Evolutionary conservation across 2,888 invertebrate species (phyloP).

Genomic region (Troglohyphantes excavatus): DNA sequence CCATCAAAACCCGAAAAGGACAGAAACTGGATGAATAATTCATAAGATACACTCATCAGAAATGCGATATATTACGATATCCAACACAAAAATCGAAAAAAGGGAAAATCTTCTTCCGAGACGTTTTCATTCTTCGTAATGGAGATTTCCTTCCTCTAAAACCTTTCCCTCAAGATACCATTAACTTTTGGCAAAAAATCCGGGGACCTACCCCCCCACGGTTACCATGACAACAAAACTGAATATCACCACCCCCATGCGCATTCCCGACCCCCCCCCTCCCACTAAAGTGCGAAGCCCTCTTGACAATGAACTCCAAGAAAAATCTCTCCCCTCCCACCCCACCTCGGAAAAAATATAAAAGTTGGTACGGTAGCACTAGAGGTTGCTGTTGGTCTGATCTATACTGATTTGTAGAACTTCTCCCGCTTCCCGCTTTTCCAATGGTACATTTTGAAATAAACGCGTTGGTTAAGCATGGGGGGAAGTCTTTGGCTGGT

Average conservation of each 20-base stretch:
- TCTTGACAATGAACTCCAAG: constrained; percentile 47
- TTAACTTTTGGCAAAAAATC: constrained; percentile 41
- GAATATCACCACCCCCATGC: constrained; percentile 21
- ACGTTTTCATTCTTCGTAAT: constrained; percentile 42
- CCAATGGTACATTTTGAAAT: neutral
- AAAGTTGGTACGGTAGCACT: neutral
- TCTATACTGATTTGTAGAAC: constrained; percentile 54
- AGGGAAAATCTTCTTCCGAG: constrained; percentile 28
- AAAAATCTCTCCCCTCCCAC: neutral
- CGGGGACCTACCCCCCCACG: constrained; percentile 1
- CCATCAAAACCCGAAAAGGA: neutral
- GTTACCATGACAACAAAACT: constrained; percentile 53
- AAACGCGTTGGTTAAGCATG: neutral
- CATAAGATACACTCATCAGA: neutral
- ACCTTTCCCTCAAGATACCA: constrained; percentile 47
- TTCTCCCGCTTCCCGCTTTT: neutral
- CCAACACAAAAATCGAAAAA: constrained; percentile 24
- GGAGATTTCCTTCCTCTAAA: constrained; percentile 24
- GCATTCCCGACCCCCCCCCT: constrained; percentile 10
- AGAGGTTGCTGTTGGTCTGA: neutral
- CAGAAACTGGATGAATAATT: constrained; percentile 36
- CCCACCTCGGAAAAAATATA: constrained; percentile 11
- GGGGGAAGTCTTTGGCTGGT: neutral
- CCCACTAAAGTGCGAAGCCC: constrained; percentile 43
- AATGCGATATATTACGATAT: constrained; percentile 22